Evolutionary conservation across 2,797 vertebrate species (phyloP).

Genomic region (Poecilia velifera): DNA sequence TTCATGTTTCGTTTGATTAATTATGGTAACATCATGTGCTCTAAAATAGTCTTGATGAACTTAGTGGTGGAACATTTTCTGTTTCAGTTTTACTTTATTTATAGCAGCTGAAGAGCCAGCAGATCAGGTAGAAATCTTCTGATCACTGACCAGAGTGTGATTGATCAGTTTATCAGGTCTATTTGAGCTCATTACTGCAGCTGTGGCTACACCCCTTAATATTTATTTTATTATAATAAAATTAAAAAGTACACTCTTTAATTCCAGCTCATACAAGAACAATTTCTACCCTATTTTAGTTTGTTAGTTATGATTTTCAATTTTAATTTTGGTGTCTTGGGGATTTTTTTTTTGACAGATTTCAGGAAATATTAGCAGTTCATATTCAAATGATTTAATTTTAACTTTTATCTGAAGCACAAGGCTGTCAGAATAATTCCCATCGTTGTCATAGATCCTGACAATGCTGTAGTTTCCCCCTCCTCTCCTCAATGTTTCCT

Average conservation of each 20-base stretch:
- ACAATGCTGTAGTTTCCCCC: background rate
- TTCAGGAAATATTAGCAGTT: background rate
- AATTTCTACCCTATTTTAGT: background rate
- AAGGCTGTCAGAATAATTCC: background rate
- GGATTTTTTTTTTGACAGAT: background rate
- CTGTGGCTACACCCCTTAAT: background rate
- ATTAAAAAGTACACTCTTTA: background rate
- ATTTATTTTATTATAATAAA: too few relatives aligned
- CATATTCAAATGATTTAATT: background rate
- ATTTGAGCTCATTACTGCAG: conserved; percentile 36
- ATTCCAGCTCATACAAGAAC: background rate
- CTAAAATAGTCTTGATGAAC: conserved; percentile 43
- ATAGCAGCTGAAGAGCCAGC: conserved; percentile 41
- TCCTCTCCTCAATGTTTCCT: conserved; percentile 19
- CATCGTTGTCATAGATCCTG: background rate
- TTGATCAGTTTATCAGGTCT: conserved; percentile 27
- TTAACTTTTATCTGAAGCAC: background rate
- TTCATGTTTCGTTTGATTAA: conserved; percentile 1
- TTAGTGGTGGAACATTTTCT: conserved; percentile 37
- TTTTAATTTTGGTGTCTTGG: background rate
- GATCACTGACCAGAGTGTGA: conserved; percentile 11
- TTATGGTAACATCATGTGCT: background rate
- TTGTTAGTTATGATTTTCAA: background rate
- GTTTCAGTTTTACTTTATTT: conserved; percentile 49
- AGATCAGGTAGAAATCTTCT: conserved; percentile 21